Evolutionary conservation across 2,797 vertebrate genomes (phyloP).

Genomic region (Parotocinclus haroldoi): DNA sequence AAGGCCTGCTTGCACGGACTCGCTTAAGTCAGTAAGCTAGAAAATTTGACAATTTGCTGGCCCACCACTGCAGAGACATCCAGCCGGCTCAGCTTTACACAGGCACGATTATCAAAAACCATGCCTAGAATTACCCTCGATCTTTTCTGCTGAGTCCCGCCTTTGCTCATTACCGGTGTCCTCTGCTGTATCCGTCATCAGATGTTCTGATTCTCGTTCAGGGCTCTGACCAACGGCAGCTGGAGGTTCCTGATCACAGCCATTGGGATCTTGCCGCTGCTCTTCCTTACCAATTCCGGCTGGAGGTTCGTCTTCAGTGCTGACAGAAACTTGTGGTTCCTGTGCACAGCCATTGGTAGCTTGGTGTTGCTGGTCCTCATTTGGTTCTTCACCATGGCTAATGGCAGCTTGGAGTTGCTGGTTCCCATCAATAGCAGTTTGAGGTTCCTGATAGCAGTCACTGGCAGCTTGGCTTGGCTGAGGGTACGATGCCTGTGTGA

Average conservation of each 20-base stretch:
- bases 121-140: conserved; percentile 57
- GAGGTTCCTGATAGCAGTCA: neutral
- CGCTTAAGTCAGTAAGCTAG: no score
- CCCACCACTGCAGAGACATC: no score
- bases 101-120: no score
- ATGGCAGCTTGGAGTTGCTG: neutral
- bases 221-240: conserved; percentile 18
- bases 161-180: conserved; percentile 37
- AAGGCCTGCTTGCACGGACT: no score
- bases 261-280: neutral
- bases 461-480: conserved; percentile 7
- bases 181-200: conserved; percentile 33
- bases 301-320: no score
- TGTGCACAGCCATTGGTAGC: neutral
- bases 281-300: conserved; percentile 13
- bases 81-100: no score
- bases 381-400: conserved; percentile 16
- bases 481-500: conserved; percentile 26
- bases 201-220: conserved; percentile 21
- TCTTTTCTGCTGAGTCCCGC: conserved; percentile 26
- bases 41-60: no score
- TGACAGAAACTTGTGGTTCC: no score
- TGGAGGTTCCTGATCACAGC: neutral
- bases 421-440: conserved; percentile 13
- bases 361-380: neutral